phyloP scores from a whole-genome alignment of 2,888 invertebrate species.

The Melinopterus prodromus region DNA sequence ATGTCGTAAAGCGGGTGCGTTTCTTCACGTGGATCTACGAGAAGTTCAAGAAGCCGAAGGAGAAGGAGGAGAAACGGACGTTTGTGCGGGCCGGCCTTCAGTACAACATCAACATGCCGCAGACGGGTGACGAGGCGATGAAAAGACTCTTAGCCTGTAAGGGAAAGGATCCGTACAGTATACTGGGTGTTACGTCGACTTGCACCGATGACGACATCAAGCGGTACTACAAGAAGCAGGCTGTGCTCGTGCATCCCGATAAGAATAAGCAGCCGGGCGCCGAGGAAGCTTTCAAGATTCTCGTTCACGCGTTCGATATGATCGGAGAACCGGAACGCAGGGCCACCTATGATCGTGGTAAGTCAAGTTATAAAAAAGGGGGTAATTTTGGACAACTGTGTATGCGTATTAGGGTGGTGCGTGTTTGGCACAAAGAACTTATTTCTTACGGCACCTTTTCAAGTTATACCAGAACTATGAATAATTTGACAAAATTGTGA shows the following conservation, averaged over 20 bases:
- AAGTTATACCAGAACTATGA: too few relatives aligned
- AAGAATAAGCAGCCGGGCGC: constrained; percentile 96
- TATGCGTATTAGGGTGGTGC: too few relatives aligned
- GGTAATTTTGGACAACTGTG: not conserved
- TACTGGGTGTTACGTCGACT: constrained; percentile 77
- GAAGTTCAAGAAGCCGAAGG: constrained; percentile 57
- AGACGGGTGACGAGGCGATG: constrained; percentile 95
- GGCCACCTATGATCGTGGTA: constrained; percentile 59
- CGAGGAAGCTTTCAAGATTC: constrained; percentile 95
- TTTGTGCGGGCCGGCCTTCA: constrained; percentile 67
- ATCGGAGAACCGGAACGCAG: constrained; percentile 85
- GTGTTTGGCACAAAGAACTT: not conserved
- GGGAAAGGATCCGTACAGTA: constrained; percentile 94
- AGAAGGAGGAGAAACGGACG: constrained; percentile 57
- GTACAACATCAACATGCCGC: constrained; percentile 82
- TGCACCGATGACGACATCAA: constrained; percentile 95
- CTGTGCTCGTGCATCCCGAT: constrained; percentile 94
- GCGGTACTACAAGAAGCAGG: constrained; percentile 92
- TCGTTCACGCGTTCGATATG: constrained; percentile 94
- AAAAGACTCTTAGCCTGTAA: constrained; percentile 90
- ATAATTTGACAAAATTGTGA: too few relatives aligned
- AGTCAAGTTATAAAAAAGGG: constrained; percentile 11
- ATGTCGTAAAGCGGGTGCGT: constrained; percentile 51
- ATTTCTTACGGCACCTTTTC: too few relatives aligned
- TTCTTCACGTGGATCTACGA: constrained; percentile 56